Base-by-base conservation (phyloP, 2,888 invertebrate species). In the Plagodis pulveraria region DNA sequence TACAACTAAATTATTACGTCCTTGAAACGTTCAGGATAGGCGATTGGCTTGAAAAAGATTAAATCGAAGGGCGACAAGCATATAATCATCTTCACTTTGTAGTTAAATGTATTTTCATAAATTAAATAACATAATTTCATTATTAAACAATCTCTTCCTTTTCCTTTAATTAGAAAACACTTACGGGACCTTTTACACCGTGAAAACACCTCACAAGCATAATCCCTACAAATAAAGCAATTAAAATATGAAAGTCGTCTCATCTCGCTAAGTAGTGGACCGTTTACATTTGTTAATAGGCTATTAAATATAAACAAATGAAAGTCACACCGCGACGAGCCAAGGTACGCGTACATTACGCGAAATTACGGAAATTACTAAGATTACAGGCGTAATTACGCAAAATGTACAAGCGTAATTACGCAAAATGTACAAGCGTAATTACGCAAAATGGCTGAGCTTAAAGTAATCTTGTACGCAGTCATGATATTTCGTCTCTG, bases 301-400 rank as follows among this genome's bases (percentile, higher is more conserved):
- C 40, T 48, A 34, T 58, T 58, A 53, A 58, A 52, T 45, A 49
- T 53, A 53, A 58, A 58, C 58, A 58, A 58, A 58, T 58, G 58
- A 45, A 53, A 53, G 53, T 49, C 44, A 58, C 42, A 54, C 49
- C 33, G 42, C 43, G 57, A 57, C 51, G 42, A 38, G 40, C 40
- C 40, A 40, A 57, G 58, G 48, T 47, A 53, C 40, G 50, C 50
- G 38, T 55, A 47, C 59, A 55, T 58, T 54, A 54, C 52, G 41
- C 33, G 48, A 48, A 48, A 55, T 55, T 59, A 59, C 59, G 46
- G 45, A 55, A 55, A 59, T 59, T 59, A 55, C 51, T 36, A 46
- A 53, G 61, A 61, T 61, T 61, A 61, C 49, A 32, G 10, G 12
- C 48, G 52, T 56, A 60, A 60, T 60, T 60, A 56, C 59, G 42